phyloP scores from a whole-genome alignment of 2,888 invertebrate genomes.

The Macrosiphum euphorbiae region DNA sequence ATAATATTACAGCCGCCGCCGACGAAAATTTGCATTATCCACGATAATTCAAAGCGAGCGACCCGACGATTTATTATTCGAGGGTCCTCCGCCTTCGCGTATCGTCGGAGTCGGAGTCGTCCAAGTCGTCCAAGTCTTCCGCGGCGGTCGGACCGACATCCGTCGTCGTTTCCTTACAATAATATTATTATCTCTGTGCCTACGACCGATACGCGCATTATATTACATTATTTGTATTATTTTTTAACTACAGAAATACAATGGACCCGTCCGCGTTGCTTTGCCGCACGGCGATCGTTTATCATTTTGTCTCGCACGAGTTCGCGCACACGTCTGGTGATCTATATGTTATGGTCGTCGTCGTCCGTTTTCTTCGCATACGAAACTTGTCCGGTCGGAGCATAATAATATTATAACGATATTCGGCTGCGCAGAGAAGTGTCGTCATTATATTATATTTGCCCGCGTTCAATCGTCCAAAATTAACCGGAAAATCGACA shows the following conservation, averaged over 20 bases:
- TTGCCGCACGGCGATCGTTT: background rate
- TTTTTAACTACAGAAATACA: constrained; percentile 6
- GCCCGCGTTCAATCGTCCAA: background rate
- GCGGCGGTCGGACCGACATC: background rate
- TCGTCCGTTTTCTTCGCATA: background rate
- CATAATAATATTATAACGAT: background rate
- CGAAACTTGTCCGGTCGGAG: background rate
- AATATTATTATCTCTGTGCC: background rate
- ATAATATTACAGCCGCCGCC: background rate
- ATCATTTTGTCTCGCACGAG: constrained; percentile 53
- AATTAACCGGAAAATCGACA: constrained; percentile 6
- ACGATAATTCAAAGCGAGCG: background rate
- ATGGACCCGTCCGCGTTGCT: background rate
- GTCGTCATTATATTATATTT: background rate
- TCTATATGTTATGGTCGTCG: constrained; percentile 12
- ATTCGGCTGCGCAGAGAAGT: background rate
- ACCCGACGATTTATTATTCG: background rate
- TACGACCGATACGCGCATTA: background rate
- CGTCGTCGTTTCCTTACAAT: background rate
- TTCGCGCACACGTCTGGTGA: constrained; percentile 17
- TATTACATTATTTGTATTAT: background rate
- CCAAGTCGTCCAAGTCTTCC: background rate
- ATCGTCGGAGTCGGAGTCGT: background rate
- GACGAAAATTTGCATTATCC: constrained; percentile 15
- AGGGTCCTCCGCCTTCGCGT: too few relatives aligned